These are phyloP conservation scores for Agrotis segetum DNA, from an alignment of 2,888 invertebrate species.

Conservation along the genomic window DNA sequence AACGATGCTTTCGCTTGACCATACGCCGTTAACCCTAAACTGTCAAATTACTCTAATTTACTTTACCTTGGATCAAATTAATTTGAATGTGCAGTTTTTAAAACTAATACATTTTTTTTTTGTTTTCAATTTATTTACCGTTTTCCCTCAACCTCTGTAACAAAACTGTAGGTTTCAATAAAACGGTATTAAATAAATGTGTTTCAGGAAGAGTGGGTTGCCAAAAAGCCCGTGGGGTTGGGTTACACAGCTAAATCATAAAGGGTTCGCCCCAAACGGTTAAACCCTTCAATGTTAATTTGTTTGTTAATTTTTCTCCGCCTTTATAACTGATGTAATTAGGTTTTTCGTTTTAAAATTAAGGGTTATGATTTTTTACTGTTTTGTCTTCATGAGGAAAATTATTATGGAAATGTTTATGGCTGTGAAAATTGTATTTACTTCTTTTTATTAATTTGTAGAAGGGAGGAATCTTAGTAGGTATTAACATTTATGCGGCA, in stretches of 20 bases:
- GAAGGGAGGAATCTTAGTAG: background rate
- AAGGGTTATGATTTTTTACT: constrained; percentile 68
- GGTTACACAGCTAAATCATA: constrained; percentile 85
- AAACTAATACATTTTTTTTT: too few relatives aligned
- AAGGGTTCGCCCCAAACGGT: constrained; percentile 80
- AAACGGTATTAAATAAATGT: constrained; percentile 63
- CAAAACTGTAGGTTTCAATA: constrained; percentile 54
- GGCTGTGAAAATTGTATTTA: background rate
- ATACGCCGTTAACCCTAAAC: too few relatives aligned
- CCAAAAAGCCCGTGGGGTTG: constrained; percentile 72
- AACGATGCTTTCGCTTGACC: too few relatives aligned
- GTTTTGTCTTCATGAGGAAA: constrained; percentile 42
- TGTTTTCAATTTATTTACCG: background rate
- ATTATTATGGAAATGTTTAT: constrained; percentile 31
- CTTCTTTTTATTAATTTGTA: background rate
- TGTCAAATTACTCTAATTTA: too few relatives aligned
- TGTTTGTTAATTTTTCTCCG: constrained; percentile 85
- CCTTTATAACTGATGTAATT: constrained; percentile 72
- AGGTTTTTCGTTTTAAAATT: constrained; percentile 66
- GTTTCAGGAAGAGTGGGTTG: constrained; percentile 71
- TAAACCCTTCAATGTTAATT: constrained; percentile 87
- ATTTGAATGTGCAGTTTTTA: too few relatives aligned
- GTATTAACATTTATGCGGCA: background rate
- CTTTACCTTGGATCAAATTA: too few relatives aligned
- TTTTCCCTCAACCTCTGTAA: constrained; percentile 22